Evolutionary conservation across 2,888 invertebrate species (phyloP).

Genomic region (Prosopocoilus inquinatus): DNA sequence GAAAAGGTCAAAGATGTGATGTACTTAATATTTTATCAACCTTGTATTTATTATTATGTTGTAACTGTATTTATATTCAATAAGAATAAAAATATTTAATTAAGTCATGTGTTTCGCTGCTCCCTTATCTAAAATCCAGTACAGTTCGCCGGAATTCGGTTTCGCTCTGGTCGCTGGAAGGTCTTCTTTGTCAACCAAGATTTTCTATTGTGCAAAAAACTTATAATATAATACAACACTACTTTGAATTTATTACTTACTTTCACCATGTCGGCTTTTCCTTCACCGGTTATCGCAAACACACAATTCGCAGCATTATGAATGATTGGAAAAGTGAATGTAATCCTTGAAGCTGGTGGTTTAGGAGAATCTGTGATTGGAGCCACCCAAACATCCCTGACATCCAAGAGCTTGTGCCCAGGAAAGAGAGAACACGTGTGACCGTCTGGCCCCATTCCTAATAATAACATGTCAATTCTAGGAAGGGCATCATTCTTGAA

Average conservation of each 20-base stretch:
- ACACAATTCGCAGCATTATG: constrained; percentile 81
- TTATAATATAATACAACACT: constrained; percentile 2
- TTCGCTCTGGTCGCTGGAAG: constrained; percentile 76
- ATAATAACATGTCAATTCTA: constrained; percentile 80
- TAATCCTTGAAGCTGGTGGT: constrained; percentile 87
- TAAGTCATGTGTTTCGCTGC: constrained; percentile 47
- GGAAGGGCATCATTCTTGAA: constrained; percentile 64
- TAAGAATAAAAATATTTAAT: constrained; percentile 12
- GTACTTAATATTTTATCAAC: constrained; percentile 51
- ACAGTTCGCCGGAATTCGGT: constrained; percentile 66
- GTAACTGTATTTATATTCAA: constrained; percentile 39
- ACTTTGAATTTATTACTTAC: constrained; percentile 51
- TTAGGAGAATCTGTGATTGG: constrained; percentile 92
- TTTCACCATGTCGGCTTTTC: constrained; percentile 87
- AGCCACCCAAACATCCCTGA: constrained; percentile 69
- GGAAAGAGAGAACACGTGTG: constrained; percentile 98
- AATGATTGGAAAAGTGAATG: constrained; percentile 86
- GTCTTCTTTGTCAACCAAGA: constrained; percentile 68
- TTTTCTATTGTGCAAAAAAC: constrained; percentile 57
- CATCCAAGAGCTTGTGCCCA: constrained; percentile 65
- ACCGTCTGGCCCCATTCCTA: constrained; percentile 98
- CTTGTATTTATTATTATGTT: constrained; percentile 41
- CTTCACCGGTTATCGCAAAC: constrained; percentile 80
- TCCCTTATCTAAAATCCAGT: constrained; percentile 62
- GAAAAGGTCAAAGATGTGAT: constrained; percentile 43